Conservation (phyloP, 2,797 vertebrate species). For the Hyperoplus lanceolatus region DNA sequence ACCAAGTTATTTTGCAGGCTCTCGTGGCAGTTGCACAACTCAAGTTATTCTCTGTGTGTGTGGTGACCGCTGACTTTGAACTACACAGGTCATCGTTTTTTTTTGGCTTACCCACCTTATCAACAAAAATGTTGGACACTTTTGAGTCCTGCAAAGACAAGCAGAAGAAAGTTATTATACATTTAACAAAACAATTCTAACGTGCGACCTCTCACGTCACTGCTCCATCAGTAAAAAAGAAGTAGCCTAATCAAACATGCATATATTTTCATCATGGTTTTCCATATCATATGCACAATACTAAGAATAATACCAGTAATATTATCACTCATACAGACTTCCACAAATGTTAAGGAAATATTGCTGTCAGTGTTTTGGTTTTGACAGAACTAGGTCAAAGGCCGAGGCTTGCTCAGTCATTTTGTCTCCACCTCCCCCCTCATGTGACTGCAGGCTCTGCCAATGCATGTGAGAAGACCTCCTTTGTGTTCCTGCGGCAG, state of each 20-base stretch:
- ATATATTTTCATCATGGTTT: background rate
- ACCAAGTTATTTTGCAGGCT: background rate
- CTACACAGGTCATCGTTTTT: background rate
- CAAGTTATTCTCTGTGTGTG: slow-evolving; percentile 28
- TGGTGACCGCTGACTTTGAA: slow-evolving; percentile 1
- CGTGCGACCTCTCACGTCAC: background rate
- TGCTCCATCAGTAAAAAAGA: slow-evolving; percentile 1
- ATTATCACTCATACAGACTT: no score
- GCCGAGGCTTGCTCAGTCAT: slow-evolving; percentile 16
- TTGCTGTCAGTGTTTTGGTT: background rate
- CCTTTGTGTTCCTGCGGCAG: slow-evolving; percentile 95
- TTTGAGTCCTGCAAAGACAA: background rate
- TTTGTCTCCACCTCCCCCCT: slow-evolving; percentile 14
- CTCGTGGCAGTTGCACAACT: slow-evolving; percentile 21
- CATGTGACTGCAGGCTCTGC: slow-evolving; percentile 88
- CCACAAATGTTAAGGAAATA: background rate
- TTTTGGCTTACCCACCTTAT: background rate
- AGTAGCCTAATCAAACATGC: background rate
- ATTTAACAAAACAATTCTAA: background rate
- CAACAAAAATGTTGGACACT: background rate
- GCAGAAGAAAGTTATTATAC: background rate
- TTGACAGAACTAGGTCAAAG: slow-evolving; percentile 24
- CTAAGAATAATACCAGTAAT: background rate
- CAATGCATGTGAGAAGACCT: slow-evolving; percentile 98
- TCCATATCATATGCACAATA: background rate